Conservation (phyloP, 1,140 invertebrate species). For the Cotesia vestalis region DNA sequence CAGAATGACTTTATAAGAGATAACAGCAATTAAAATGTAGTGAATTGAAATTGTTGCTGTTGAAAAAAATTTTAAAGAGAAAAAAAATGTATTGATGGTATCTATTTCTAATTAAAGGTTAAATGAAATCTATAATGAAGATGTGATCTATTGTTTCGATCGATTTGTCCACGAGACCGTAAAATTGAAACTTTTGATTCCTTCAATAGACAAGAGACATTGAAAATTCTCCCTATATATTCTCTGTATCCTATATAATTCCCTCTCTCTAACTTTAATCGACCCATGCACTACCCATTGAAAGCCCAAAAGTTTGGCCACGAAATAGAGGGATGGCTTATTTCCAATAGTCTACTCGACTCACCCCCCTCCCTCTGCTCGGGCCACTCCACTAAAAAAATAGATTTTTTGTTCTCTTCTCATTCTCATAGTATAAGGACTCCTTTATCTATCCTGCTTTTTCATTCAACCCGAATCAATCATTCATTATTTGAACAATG, state of each 20-base stretch:
- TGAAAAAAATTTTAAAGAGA: no score
- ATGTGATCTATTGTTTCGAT: constrained; percentile 21
- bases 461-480: not conserved
- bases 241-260: not conserved
- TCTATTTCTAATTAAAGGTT: constrained; percentile 30
- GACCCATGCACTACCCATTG: constrained; percentile 16
- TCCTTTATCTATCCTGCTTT: no score
- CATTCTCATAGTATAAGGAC: no score
- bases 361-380: not conserved
- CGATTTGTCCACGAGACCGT: constrained; percentile 29
- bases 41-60: no score
- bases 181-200: constrained; percentile 39
- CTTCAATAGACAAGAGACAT: constrained; percentile 39
- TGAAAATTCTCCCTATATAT: constrained; percentile 12
- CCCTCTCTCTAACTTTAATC: constrained; percentile 25
- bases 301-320: constrained; percentile 25
- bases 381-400: not conserved
- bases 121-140: constrained; percentile 36
- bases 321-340: constrained; percentile 36
- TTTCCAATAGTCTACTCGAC: constrained; percentile 30
- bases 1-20: no score
- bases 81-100: not conserved
- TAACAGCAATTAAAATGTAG: no score
- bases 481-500: constrained; percentile 1
- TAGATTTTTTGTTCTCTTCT: no score